A percentile compares a stretch with the other conserved stretches of the same genome.
phyloP scores from a whole-genome alignment of 2,797 vertebrate genomes.

The Cyprinodon diabolis region DNA sequence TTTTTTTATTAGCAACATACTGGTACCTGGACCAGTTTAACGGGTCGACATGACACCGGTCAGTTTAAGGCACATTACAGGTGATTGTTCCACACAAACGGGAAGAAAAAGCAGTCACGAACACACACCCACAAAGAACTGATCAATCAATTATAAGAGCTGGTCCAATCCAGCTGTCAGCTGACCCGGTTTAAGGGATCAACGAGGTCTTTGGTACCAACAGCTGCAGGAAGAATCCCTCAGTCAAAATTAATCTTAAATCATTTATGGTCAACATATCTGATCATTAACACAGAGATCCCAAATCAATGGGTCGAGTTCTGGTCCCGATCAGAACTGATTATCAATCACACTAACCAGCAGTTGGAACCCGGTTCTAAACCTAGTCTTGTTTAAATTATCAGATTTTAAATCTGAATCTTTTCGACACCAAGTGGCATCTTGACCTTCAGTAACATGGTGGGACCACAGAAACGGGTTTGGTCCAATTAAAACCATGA shows the following conservation, averaged over 20 bases:
- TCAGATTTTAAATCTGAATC: neutral
- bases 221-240: conserved; percentile 30
- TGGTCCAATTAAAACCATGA: neutral
- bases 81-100: conserved; percentile 19
- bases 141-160: conserved; percentile 1
- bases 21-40: conserved; percentile 10
- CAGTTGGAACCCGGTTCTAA: conserved; percentile 18
- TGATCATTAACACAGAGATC: conserved; percentile 7
- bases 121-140: conserved; percentile 3
- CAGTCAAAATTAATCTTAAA: conserved; percentile 14
- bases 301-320: neutral
- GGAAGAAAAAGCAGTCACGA: neutral
- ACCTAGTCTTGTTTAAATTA: neutral
- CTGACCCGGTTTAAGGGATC: conserved; percentile 28
- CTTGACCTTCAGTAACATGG: too few relatives aligned
- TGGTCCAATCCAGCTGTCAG: conserved; percentile 30
- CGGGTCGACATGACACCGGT: neutral
- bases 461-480: too few relatives aligned
- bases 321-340: conserved; percentile 5
- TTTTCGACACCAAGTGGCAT: too few relatives aligned
- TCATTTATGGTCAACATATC: neutral
- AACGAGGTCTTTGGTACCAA: conserved; percentile 47
- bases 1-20: neutral
- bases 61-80: conserved; percentile 72
- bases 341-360: neutral